Evolutionary conservation across 2,797 vertebrate genomes (phyloP), one percentile per base, ranked within the genome.

Genomic region (Halcyon badia): DNA sequence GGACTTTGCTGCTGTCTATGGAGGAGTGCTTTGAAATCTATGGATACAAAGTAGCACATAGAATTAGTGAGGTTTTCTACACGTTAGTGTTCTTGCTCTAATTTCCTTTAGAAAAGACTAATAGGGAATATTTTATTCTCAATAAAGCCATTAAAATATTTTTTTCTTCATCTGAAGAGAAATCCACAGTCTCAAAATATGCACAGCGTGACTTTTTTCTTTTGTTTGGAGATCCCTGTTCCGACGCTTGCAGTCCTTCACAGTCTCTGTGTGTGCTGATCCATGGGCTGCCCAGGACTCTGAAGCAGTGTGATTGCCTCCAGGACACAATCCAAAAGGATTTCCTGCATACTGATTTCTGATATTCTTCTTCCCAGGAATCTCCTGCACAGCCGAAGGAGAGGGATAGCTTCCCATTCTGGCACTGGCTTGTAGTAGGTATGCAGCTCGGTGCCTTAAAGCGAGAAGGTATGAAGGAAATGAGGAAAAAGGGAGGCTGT

Each of bases 201-300:
- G 7, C 4, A 3, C 6, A 30, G 5, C 2, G 1, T 37, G 1
- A 1, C 11, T 65, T 5, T 31, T 65, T 30, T 13, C 5, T 31
- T 44, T 51, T 65, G 4, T 58, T 52, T 41, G 17, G 25, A 70
- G 25, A 65, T 10, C 51, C 31, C 61, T 5, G 11, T 37, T 73
- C 22, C 49, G n/a, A 51, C 46, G 10, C 31, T 62, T 81, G 25
- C 4, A n/a, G 21, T 56, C 19, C 35, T 77, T 86, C 26, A 58
- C 24, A 28, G 2, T 6, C 37, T 89, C 9, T 0, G 2, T 5
- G 19, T 22, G 3, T 76, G 31, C 44, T 76, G 39, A 31, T 62
- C 35, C 26, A 0, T 18, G 24, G 14, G 12, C 28, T 64, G 11
- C 18, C 19, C 31, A 60, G n/a, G 30, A n/a, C 49, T 48, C 30